These are phyloP conservation scores for Ptychochromis oligacanthus DNA, from an alignment of 2,113 vertebrate species.

Conservation along the genomic window DNA sequence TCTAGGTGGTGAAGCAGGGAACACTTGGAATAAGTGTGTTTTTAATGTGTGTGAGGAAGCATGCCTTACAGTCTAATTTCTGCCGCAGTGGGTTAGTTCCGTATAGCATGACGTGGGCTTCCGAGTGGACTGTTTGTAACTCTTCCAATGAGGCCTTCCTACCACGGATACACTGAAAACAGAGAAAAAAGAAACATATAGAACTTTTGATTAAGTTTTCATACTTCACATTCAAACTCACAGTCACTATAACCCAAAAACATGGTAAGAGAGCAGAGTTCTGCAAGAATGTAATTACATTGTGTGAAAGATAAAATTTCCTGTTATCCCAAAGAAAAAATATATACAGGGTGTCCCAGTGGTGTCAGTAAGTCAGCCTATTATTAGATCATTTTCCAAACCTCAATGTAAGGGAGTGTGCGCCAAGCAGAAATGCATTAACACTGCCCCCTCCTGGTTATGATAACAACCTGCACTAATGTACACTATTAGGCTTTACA, in stretches of 20 bases:
- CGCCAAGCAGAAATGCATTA: constrained; percentile 7
- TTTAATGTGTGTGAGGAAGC: not conserved
- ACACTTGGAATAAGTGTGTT: not conserved
- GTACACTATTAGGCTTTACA: no score
- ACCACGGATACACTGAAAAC: constrained; percentile 89
- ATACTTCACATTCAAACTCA: not conserved
- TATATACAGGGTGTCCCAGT: constrained; percentile 1
- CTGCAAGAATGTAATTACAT: not conserved
- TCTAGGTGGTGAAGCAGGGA: not conserved
- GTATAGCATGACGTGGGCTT: constrained; percentile 91
- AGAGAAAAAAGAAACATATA: not conserved
- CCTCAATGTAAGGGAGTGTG: not conserved
- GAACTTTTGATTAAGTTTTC: not conserved
- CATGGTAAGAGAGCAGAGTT: not conserved
- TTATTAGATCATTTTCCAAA: constrained; percentile 1
- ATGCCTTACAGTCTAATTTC: constrained; percentile 93
- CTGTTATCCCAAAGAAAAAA: not conserved
- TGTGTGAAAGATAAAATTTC: not conserved
- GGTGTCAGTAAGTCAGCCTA: not conserved
- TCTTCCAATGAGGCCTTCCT: constrained; percentile 96
- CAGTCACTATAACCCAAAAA: not conserved
- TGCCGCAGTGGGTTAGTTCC: constrained; percentile 98
- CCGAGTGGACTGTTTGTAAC: constrained; percentile 93
- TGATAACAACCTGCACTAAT: not conserved
- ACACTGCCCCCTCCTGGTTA: constrained; percentile 71